Evolutionary conservation across 1,140 invertebrate genomes (phyloP).

Genomic region (Protaetia brevitarsis): DNA sequence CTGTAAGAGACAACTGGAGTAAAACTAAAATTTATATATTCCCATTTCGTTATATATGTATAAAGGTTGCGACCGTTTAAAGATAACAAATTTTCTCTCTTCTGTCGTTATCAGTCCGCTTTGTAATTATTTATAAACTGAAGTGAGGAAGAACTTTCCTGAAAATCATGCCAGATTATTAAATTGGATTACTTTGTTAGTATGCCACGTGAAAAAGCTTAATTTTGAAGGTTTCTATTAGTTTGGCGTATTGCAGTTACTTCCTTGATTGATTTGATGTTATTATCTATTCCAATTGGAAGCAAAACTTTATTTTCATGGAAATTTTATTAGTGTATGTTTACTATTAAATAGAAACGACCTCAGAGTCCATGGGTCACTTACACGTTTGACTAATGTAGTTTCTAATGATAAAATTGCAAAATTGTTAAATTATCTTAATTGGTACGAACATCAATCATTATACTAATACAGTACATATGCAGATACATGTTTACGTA

Average conservation of each 20-base stretch:
- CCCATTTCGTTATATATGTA: not conserved
- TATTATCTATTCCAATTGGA: too few relatives aligned
- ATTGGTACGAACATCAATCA: too few relatives aligned
- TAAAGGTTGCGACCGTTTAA: not conserved
- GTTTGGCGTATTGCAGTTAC: not conserved
- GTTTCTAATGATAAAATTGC: too few relatives aligned
- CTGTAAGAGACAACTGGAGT: not conserved
- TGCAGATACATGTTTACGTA: too few relatives aligned
- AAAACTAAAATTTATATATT: not conserved
- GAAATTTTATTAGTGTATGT: too few relatives aligned
- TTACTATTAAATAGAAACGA: too few relatives aligned
- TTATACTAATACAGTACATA: too few relatives aligned
- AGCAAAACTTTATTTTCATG: too few relatives aligned
- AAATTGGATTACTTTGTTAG: not conserved
- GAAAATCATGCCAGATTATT: not conserved
- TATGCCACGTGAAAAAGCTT: not conserved
- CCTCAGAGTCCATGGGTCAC: too few relatives aligned
- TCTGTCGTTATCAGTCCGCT: not conserved
- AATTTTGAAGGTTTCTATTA: not conserved
- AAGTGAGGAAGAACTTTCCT: not conserved
- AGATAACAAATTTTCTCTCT: not conserved
- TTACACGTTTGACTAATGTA: too few relatives aligned
- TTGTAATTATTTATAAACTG: not conserved
- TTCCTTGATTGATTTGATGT: not conserved
- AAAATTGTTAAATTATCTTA: too few relatives aligned